Percentiles rank a stretch among this genome's conserved stretches.
These are phyloP conservation scores for Cryptotis parvus DNA, from an alignment of 2,113 vertebrate species.

Conservation along the genomic window DNA sequence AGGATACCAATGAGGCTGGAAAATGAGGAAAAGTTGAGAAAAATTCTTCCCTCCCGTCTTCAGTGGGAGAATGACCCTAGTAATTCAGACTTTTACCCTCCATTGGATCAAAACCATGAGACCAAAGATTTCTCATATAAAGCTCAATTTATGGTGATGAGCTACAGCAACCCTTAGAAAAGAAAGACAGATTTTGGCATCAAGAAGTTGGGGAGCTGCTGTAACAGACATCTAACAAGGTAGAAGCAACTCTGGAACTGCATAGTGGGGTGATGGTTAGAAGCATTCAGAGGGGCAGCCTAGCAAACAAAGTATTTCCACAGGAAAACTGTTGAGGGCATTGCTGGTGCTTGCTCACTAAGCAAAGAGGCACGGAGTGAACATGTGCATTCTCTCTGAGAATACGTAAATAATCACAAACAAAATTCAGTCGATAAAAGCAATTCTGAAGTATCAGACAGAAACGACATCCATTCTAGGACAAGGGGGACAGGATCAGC, in stretches of 20 bases:
- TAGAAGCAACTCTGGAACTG: neutral
- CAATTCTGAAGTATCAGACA: neutral
- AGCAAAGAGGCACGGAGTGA: neutral
- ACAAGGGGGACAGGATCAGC: neutral
- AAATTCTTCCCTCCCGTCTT: neutral
- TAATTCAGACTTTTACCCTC: neutral
- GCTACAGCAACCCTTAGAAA: neutral
- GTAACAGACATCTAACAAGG: neutral
- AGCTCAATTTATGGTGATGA: neutral
- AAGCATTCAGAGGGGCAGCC: neutral
- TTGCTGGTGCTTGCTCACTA: too few species aligned
- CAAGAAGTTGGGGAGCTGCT: neutral
- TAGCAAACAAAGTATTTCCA: neutral
- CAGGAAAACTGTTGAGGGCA: neutral
- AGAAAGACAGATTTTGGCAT: neutral
- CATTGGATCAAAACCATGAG: neutral
- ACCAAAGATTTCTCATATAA: neutral
- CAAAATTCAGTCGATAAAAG: neutral
- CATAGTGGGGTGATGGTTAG: neutral
- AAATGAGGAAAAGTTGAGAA: neutral
- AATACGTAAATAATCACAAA: neutral
- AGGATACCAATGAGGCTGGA: neutral
- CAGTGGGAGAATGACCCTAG: neutral
- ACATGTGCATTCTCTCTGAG: neutral
- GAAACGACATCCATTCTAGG: neutral